phyloP scores from a whole-genome alignment of 2,113 vertebrate species.

The Cyanistes caeruleus region DNA sequence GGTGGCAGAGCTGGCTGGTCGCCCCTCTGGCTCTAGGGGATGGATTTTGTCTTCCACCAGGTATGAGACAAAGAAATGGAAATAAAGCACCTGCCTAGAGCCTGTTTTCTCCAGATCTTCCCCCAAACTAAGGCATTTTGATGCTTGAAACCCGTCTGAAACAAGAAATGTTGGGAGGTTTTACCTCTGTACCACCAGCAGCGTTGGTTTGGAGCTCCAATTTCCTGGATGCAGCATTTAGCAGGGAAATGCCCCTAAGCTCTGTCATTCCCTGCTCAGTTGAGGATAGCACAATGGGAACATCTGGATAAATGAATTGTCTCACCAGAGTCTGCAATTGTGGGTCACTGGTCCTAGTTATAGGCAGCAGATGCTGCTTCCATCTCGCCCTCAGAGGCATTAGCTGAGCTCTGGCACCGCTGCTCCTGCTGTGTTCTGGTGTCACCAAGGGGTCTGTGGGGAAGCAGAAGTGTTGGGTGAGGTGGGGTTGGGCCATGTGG shows the following conservation, averaged over 20 bases:
- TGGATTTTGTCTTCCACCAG: neutral
- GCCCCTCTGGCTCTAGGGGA: neutral
- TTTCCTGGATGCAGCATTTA: neutral
- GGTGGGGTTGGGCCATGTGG: neutral
- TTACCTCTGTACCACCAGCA: neutral
- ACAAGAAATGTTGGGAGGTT: neutral
- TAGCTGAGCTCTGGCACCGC: neutral
- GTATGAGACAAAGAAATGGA: neutral
- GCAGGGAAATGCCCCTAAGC: neutral
- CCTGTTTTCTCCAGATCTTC: neutral
- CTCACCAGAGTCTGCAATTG: neutral
- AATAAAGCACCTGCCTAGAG: neutral
- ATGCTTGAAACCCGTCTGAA: neutral
- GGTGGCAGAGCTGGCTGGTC: neutral
- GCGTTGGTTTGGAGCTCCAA: neutral
- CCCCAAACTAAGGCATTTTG: neutral
- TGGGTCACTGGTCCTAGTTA: neutral
- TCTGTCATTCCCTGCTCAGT: neutral
- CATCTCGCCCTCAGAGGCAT: neutral
- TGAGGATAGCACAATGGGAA: neutral
- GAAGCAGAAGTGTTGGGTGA: neutral
- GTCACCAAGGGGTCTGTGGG: accelerated
- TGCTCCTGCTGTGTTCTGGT: accelerated
- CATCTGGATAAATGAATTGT: neutral
- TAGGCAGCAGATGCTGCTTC: too few species aligned